Base-by-base conservation (phyloP, 1,140 invertebrate species). In the Orussus abietinus region DNA sequence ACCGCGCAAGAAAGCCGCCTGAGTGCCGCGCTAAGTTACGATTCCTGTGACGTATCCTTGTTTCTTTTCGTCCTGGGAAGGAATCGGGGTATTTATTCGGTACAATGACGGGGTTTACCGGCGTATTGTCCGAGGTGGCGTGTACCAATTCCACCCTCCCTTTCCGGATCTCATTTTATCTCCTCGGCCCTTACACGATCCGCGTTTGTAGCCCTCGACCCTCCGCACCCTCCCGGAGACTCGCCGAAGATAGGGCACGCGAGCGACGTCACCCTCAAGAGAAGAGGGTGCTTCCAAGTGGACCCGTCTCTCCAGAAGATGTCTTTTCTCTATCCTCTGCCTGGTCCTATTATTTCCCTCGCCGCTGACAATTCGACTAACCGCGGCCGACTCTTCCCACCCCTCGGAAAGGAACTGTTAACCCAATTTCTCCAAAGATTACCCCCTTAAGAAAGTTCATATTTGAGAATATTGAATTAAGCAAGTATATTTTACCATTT, bases 131-230 rank as follows among this genome's bases (percentile, higher is more conserved):
- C 28, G 36, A 33, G 25, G 25, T 26, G 17, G 30, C 18, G 63
- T 67, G 64, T 69, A 65, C 63, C 64, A 66, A 64, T 68, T 68
- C 32, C 47, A 47, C 42, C 49, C 53, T 55, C 42, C 11, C 32
- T 22, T 20, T 38, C 28, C 20, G 64, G 66, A 68, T 66, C 65
- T 68, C 62, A 66, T 70, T 70, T 70, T 68, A 69, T 68, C 64
- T 65, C 45, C 51, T 50, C 55, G 52, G 58, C 64, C 62, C 62
- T 66, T 68, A 66, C 60, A 68, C 49, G 62, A 66, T 54, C 52
- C 54, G 53, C 64, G 64, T 66, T 66, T 69, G 66, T 69, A 28
- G 32, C 54, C 47, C 37, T 37, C 42, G 35, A 26, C 20, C 32
- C 32, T 30, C 25, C 11, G 11, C 10, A 14, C 31, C 4, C 19